Base-by-base conservation (phyloP, 2,113 vertebrate genomes). In the Pavo muticus region DNA sequence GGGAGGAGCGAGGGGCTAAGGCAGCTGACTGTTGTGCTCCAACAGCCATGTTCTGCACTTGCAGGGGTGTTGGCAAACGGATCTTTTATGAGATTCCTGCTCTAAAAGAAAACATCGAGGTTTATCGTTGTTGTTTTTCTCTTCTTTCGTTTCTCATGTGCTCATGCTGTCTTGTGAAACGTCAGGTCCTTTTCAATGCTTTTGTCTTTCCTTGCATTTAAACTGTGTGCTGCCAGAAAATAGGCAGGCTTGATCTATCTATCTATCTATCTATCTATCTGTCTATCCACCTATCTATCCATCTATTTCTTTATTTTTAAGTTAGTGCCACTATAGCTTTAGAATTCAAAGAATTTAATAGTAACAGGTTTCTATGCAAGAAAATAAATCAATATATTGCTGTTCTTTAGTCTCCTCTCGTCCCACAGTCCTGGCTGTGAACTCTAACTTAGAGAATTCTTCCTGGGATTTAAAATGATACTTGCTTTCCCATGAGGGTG, bases 221-320 rank as follows among this genome's bases (percentile, higher is more conserved):
- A 54, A 54, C 44, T 93, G 56, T 93, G 88, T 91, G 17, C 61
- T 88, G 69, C 47, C 57, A 96, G 91, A 78, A 81, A 78, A 64
- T 20, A 56, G 47, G 32, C 52, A 88, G 39, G 54, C 61, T 84
- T 95, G 27, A 52, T 52, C 48, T 50, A 50, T 24, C 50, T 52
- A 14, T 52, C 25, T 52, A 14, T 52, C 25, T 52, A 15, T 52
- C 48, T 25, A 23, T 21, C 47, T 47, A 10, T 48, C 47, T 48
- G 24, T 48, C 48, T 7, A 50, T 74, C 30, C 15, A 10, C 32
- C 29, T 32, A 8, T 30, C 29, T 10, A 16, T 30, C 52, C 27
- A 17, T 54, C 52, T 54, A 54, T 54, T 54, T 54, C 27, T 54
- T 29, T 54, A 54, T 54, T 54, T 54, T 30, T 17, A 30, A 27